A percentile compares a stretch with the other conserved stretches of the same genome.
These are phyloP conservation scores for Panthera uncia DNA, from an alignment of 2,113 vertebrate genomes.

Conservation along the genomic window DNA sequence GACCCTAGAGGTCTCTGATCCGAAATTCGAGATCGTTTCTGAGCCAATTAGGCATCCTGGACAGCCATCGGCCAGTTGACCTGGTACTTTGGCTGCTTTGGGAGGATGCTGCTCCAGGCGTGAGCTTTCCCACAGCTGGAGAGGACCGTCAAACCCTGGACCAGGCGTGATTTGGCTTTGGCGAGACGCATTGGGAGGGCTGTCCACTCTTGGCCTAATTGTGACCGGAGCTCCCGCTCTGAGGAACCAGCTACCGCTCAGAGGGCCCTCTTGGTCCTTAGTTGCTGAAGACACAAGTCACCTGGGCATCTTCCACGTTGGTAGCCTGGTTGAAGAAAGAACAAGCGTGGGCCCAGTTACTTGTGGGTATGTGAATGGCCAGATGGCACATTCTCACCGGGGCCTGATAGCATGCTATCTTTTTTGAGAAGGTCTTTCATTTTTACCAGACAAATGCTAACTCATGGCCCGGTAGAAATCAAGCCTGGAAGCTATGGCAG, in stretches of 20 bases:
- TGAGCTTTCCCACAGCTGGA: not conserved
- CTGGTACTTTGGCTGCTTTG: not conserved
- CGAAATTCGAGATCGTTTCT: constrained; percentile 1
- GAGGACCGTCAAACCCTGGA: not conserved
- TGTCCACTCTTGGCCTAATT: not conserved
- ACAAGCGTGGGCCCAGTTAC: not conserved
- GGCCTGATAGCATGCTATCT: not conserved
- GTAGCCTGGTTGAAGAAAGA: not conserved
- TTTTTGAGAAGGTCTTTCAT: not conserved
- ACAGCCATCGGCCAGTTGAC: not conserved
- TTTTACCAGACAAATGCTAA: constrained; percentile 4
- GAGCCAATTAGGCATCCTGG: not conserved
- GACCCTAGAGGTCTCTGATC: not conserved
- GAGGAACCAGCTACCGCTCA: not conserved
- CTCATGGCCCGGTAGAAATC: not conserved
- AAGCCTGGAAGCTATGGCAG: not conserved
- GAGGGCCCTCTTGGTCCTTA: not conserved
- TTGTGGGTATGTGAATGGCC: not conserved
- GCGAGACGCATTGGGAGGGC: not conserved
- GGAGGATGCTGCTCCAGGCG: not conserved
- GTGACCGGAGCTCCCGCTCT: not conserved
- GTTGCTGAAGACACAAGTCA: not conserved
- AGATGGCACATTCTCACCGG: not conserved
- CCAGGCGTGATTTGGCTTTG: not conserved
- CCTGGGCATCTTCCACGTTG: not conserved